Conservation (phyloP, 2,797 vertebrate species). For the Syngnathus acus region DNA sequence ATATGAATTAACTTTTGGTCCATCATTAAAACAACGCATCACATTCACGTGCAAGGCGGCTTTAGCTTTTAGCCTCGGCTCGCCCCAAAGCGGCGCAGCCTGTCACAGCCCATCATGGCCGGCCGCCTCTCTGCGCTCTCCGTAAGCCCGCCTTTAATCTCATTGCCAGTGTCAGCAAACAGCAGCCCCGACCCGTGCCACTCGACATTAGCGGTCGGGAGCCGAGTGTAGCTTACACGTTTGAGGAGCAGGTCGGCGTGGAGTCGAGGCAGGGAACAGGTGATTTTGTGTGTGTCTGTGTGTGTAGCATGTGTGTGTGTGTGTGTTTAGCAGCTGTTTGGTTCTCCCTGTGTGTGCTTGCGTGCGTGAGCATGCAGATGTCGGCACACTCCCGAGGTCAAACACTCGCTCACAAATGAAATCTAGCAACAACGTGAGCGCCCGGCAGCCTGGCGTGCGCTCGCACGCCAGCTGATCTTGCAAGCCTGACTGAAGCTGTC, state of each 20-base stretch:
- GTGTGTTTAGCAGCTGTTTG: slow-evolving; percentile 21
- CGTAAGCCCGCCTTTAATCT: slow-evolving; percentile 53
- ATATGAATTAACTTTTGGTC: no score
- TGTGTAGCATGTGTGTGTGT: background rate
- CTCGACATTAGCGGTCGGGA: slow-evolving; percentile 48
- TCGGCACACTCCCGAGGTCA: slow-evolving; percentile 63
- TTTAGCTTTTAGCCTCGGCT: slow-evolving; percentile 17
- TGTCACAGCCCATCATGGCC: slow-evolving; percentile 53
- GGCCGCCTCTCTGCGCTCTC: slow-evolving; percentile 40
- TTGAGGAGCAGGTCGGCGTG: slow-evolving; percentile 57
- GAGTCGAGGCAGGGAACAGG: slow-evolving; percentile 41
- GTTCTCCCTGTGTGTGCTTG: slow-evolving; percentile 37
- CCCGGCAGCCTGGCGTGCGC: slow-evolving; percentile 65
- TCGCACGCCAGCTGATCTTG: slow-evolving; percentile 70
- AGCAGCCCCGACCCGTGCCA: slow-evolving; percentile 55
- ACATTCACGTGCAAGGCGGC: background rate
- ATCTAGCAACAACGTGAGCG: slow-evolving; percentile 70
- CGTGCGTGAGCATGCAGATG: slow-evolving; percentile 42
- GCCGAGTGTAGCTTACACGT: slow-evolving; percentile 58
- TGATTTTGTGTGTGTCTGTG: slow-evolving; percentile 18
- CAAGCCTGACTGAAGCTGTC: slow-evolving; percentile 76
- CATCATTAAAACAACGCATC: no score
- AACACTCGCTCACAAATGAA: slow-evolving; percentile 68
- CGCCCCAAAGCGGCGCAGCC: slow-evolving; percentile 42
- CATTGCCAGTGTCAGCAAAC: slow-evolving; percentile 65